phyloP scores from a whole-genome alignment of 2,113 vertebrate genomes.

The Stigmatopora nigra region DNA sequence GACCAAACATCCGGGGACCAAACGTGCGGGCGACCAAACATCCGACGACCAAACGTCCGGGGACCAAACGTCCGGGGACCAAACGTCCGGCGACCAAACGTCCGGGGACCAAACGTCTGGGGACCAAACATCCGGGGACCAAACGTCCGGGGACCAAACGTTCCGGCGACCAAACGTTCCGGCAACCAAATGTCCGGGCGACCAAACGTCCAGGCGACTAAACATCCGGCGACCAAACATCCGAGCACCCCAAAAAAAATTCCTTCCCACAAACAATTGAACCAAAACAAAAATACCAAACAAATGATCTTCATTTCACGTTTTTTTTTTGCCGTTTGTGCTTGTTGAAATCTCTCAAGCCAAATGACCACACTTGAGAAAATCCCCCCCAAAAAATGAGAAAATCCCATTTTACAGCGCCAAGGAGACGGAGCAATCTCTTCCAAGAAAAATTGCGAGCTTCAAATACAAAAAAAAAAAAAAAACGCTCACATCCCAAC shows the following conservation, averaged over 20 bases:
- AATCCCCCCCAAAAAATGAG: constrained; percentile 66
- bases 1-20: too few species aligned
- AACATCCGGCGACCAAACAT: too few species aligned
- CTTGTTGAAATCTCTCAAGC: constrained; percentile 52
- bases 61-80: too few species aligned
- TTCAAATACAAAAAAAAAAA: constrained; percentile 60
- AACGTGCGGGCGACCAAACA: too few species aligned
- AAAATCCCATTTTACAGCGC: constrained; percentile 67
- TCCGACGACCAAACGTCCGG: too few species aligned
- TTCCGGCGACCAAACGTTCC: too few species aligned
- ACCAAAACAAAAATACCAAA: constrained; percentile 41
- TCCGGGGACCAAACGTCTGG: too few species aligned
- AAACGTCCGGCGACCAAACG: too few species aligned
- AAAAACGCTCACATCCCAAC: constrained; percentile 57
- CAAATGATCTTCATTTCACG: constrained; percentile 48
- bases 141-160: too few species aligned
- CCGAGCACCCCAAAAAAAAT: constrained; percentile 18
- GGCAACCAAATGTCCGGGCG: too few species aligned
- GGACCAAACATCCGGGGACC: too few species aligned
- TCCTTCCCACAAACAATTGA: constrained; percentile 30
- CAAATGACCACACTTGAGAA: constrained; percentile 55
- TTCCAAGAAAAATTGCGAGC: constrained; percentile 60
- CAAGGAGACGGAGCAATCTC: constrained; percentile 48
- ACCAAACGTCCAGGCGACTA: too few species aligned
- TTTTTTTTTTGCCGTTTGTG: constrained; percentile 24